Evolutionary conservation across 53 echinoderm and acorn worm species (phyloP).

Genomic region (Stichopus horrens): DNA sequence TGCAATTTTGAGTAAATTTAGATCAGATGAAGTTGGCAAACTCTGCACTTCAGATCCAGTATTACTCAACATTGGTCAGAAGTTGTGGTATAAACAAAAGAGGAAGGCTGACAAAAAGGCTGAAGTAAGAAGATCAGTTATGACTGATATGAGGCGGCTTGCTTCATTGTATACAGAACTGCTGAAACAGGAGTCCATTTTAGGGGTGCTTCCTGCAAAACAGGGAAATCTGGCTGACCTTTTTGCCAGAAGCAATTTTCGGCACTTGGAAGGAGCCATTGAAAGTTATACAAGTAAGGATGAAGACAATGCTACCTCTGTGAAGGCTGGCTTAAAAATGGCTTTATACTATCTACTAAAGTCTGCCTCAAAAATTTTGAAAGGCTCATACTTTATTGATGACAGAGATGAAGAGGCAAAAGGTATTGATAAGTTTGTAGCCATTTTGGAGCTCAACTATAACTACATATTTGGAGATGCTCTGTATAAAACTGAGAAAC

Average conservation of each 20-base stretch:
- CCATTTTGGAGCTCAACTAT: slow-evolving; percentile 60
- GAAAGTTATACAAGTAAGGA: not conserved
- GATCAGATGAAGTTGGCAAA: not conserved
- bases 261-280: slow-evolving; percentile 55
- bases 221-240: slow-evolving; percentile 54
- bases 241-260: slow-evolving; percentile 62
- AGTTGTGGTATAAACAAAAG: slow-evolving; percentile 59
- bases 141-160: slow-evolving; percentile 67
- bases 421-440: slow-evolving; percentile 63
- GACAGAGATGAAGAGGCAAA: slow-evolving; percentile 47
- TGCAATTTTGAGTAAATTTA: not conserved
- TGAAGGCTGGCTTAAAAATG: slow-evolving; percentile 65
- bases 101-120: slow-evolving; percentile 53
- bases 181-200: slow-evolving; percentile 19
- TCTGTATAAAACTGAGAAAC: slow-evolving; percentile 41
- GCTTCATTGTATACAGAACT: slow-evolving; percentile 50
- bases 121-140: slow-evolving; percentile 64
- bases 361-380: not conserved
- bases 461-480: slow-evolving; percentile 65
- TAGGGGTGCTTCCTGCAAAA: slow-evolving; percentile 12
- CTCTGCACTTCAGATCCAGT: not conserved
- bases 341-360: slow-evolving; percentile 53
- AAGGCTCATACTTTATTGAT: not conserved
- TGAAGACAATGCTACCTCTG: not conserved
- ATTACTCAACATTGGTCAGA: slow-evolving; percentile 53